Evolutionary conservation across 2,797 vertebrate genomes (phyloP).

Genomic region (Oreonectes daqikongensis): DNA sequence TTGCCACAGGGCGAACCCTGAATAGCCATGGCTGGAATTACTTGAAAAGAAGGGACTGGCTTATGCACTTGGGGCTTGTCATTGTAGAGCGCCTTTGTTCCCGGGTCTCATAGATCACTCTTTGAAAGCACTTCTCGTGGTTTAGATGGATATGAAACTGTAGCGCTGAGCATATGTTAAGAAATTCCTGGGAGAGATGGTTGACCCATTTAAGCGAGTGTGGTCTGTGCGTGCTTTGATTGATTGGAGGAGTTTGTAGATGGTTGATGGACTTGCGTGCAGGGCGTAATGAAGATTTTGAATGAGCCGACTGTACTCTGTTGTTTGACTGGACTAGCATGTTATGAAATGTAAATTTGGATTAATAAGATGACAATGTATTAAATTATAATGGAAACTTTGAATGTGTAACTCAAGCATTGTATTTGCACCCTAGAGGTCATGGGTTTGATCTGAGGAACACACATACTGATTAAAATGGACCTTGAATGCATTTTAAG

Average conservation of each 20-base stretch:
- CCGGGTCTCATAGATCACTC: slow-evolving; percentile 74
- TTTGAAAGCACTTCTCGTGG: slow-evolving; percentile 67
- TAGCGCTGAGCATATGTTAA: slow-evolving; percentile 46
- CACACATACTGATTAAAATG: no score
- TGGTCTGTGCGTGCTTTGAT: slow-evolving; percentile 11
- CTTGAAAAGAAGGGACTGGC: slow-evolving; percentile 76
- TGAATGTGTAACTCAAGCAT: not conserved
- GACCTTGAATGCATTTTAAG: no score
- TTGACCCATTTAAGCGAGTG: slow-evolving; percentile 54
- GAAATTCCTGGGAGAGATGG: slow-evolving; percentile 44
- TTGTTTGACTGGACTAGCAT: not conserved
- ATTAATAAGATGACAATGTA: slow-evolving; percentile 6
- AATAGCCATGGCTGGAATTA: slow-evolving; percentile 81
- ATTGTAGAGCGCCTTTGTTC: slow-evolving; percentile 81
- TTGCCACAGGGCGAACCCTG: slow-evolving; percentile 84
- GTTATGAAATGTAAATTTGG: not conserved
- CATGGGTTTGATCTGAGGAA: no score
- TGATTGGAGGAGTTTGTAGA: slow-evolving; percentile 27
- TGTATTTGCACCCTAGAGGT: no score
- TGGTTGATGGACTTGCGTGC: slow-evolving; percentile 30
- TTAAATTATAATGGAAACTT: not conserved
- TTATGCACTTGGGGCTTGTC: slow-evolving; percentile 80
- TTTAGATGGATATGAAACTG: slow-evolving; percentile 54
- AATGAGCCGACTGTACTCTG: not conserved
- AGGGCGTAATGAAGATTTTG: slow-evolving; percentile 55